These are phyloP conservation scores for Allygus modestus DNA, from an alignment of 2,888 invertebrate species.

Conservation along the genomic window DNA sequence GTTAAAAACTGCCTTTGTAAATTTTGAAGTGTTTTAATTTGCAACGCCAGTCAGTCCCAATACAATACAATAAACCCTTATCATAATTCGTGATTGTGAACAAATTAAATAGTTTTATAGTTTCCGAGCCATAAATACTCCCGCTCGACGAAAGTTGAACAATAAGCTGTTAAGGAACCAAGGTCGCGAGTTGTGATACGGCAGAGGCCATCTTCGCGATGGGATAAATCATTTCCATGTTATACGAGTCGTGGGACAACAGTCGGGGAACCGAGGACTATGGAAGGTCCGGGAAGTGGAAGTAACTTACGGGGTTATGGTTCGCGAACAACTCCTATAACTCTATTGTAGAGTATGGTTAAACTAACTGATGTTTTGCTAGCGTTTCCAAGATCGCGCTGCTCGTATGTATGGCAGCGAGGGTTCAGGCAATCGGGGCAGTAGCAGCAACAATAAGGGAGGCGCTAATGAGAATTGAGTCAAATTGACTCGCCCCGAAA, in stretches of 20 bases:
- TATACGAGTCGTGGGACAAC: background rate
- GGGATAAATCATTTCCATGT: background rate
- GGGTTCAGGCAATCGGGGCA: too few relatives aligned
- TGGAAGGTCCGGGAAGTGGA: too few relatives aligned
- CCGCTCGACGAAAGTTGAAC: conserved; percentile 12
- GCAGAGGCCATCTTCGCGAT: background rate
- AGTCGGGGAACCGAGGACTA: too few relatives aligned
- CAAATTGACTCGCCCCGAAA: too few relatives aligned
- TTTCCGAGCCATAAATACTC: conserved; percentile 4
- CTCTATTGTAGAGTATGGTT: too few relatives aligned
- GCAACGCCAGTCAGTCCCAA: background rate
- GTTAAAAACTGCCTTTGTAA: background rate
- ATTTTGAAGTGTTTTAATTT: background rate
- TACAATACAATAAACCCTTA: background rate
- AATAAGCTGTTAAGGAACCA: conserved; percentile 6
- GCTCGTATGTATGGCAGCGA: too few relatives aligned
- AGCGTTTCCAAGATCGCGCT: too few relatives aligned
- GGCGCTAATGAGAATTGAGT: too few relatives aligned
- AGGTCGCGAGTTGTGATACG: background rate
- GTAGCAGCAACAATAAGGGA: too few relatives aligned
- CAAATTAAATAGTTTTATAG: conserved; percentile 26
- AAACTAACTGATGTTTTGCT: too few relatives aligned
- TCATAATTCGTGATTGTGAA: conserved; percentile 18
- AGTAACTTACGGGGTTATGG: too few relatives aligned
- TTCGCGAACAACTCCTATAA: too few relatives aligned